Percentiles rank a stretch among this genome's conserved stretches.
These are phyloP conservation scores for Tridacna crocea DNA, from an alignment of 2,888 invertebrate genomes.

Conservation along the genomic window DNA sequence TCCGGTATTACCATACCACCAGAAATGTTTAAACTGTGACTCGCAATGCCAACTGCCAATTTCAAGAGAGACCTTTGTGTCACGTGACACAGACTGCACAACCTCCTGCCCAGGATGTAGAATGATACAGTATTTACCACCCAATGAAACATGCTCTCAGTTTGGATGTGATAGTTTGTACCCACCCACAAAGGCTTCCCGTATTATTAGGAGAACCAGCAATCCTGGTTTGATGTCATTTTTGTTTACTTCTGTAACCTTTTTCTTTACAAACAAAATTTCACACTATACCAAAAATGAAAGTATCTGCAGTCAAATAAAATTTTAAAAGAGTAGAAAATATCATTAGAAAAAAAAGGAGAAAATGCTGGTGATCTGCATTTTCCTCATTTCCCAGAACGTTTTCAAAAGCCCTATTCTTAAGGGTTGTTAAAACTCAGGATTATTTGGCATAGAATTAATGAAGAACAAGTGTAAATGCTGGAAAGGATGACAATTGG, in stretches of 20 bases:
- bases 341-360: no score
- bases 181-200: neutral
- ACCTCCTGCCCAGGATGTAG: conserved; percentile 8
- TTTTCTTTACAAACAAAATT: neutral
- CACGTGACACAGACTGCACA: conserved; percentile 4
- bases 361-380: no score
- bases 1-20: neutral
- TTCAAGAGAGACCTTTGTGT: neutral
- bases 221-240: conserved; percentile 4
- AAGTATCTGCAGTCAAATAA: no score
- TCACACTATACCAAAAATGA: no score
- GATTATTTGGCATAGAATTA: no score
- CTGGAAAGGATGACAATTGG: no score
- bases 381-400: no score
- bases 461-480: no score
- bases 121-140: neutral
- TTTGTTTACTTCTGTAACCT: neutral
- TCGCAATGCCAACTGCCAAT: neutral
- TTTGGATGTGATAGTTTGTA: neutral
- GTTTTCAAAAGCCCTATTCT: no score
- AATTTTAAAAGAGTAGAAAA: no score
- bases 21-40: conserved; percentile 14
- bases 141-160: neutral
- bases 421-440: no score
- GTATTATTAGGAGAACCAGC: neutral